Conservation (phyloP, 2,797 vertebrate genomes). For the Schizopygopsis malacanthus region DNA sequence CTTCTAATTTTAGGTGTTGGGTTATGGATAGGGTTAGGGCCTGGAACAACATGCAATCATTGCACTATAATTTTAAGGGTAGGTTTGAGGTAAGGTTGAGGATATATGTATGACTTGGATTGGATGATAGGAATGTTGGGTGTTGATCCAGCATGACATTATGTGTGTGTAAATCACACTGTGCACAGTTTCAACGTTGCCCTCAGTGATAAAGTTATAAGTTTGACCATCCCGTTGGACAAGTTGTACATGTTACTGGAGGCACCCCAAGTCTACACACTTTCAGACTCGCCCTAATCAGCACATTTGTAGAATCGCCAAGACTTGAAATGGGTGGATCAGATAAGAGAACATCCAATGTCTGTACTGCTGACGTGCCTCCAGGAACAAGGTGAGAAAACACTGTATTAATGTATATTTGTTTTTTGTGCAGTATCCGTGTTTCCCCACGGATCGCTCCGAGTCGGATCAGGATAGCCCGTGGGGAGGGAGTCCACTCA, state of each 20-base stretch:
- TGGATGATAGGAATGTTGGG: slow-evolving; percentile 16
- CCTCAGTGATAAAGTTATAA: slow-evolving; percentile 9
- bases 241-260: background rate
- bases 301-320: background rate
- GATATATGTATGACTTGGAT: background rate
- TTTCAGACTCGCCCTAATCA: background rate
- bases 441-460: slow-evolving; percentile 90
- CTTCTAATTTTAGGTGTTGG: slow-evolving; percentile 13
- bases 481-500: slow-evolving; percentile 93
- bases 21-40: background rate
- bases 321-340: background rate
- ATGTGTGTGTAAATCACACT: background rate
- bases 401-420: background rate
- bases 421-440: slow-evolving; percentile 81
- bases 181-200: background rate
- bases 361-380: background rate
- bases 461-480: slow-evolving; percentile 95
- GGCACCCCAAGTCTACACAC: background rate
- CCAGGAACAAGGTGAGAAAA: background rate
- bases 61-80: background rate
- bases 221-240: background rate
- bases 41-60: slow-evolving; percentile 5
- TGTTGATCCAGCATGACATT: background rate
- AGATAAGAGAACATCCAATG: no score
- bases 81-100: background rate